Evolutionary conservation across 2,113 vertebrate genomes (phyloP), one percentile per base, ranked within the genome.

Genomic region (Antechinus flavipes): DNA sequence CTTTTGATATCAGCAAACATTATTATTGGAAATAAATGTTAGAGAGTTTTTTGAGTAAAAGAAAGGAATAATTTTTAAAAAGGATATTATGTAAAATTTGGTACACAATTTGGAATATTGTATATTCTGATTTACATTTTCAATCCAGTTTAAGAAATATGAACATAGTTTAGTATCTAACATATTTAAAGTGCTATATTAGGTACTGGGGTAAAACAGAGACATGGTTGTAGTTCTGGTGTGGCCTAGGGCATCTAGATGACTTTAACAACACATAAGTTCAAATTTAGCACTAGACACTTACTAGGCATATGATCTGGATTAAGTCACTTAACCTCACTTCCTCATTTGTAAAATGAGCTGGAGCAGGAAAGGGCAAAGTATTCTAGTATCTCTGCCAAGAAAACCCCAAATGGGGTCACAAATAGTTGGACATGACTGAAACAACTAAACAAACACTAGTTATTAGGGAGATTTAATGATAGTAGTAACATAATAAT

Each of bases 21-120:
- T 90, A 46, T 91, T 90, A 7, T 94, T 56, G 94, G 53, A 94
- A 95, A 53, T 93, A 91, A 91, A 90, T 95, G 1, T 55, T 91
- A 58, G 90, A 24, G 27, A 56, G 46, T 54, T 27, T 92, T 96
- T 92, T 89, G 68, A 96, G 94, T 92, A 50, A 52, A 30, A 94
- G 58, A 96, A 91, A 89, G 56, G 2, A 25, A 56, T n/a, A 92
- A 93, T 50, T 90, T 90, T 47, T 54, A 95, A 90, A 92, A 90
- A 14, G 42, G 30, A 26, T 47, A 50, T 91, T 90, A 91, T 49
- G 46, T 94, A 95, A 16, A 50, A 90, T 49, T 1, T 52, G 35
- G 89, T 84, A 23, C 35, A 54, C 68, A 94, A 84, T 93, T 53
- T 23, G 47, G 89, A 8, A 94, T 42, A 91, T 94, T 92, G 49